Evolutionary conservation across 2,888 invertebrate species (phyloP).

Genomic region (Cephalotes varians): DNA sequence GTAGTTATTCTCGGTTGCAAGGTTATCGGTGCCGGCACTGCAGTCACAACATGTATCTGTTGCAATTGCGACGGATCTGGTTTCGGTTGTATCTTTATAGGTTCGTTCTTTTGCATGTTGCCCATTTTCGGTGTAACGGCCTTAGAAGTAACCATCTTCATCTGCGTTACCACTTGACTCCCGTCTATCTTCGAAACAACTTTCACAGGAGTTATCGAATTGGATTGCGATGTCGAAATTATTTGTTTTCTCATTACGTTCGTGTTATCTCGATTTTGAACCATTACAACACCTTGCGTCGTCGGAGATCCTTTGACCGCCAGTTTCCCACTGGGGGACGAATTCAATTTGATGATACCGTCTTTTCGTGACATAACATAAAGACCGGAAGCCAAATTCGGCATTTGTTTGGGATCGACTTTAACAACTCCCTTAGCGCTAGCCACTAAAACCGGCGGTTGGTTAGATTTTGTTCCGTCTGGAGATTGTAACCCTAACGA

Average conservation of each 20-base stretch:
- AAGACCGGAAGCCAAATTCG: conserved; percentile 88
- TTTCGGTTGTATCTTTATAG: conserved; percentile 84
- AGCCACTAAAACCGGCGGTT: conserved; percentile 86
- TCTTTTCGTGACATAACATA: conserved; percentile 93
- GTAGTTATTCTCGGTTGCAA: conserved; percentile 80
- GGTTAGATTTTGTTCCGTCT: conserved; percentile 78
- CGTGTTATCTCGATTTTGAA: conserved; percentile 82
- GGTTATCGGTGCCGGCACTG: conserved; percentile 79
- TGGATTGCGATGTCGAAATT: conserved; percentile 77
- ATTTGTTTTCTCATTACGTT: conserved; percentile 84
- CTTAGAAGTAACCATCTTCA: conserved; percentile 84
- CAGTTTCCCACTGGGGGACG: conserved; percentile 87
- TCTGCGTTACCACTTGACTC: conserved; percentile 83
- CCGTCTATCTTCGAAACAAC: conserved; percentile 84
- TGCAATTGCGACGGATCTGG: conserved; percentile 83
- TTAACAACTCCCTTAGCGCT: conserved; percentile 90
- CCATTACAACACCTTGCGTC: conserved; percentile 81
- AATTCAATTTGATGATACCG: conserved; percentile 91
- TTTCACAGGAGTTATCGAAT: conserved; percentile 82
- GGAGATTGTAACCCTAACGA: conserved; percentile 75
- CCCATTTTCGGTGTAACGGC: conserved; percentile 70
- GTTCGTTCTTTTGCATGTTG: conserved; percentile 80
- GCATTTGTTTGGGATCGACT: conserved; percentile 91
- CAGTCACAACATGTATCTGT: conserved; percentile 84
- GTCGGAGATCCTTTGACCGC: conserved; percentile 85